Conservation (phyloP, 2,888 invertebrate species). For the Glyphotaelius pellucidus region DNA sequence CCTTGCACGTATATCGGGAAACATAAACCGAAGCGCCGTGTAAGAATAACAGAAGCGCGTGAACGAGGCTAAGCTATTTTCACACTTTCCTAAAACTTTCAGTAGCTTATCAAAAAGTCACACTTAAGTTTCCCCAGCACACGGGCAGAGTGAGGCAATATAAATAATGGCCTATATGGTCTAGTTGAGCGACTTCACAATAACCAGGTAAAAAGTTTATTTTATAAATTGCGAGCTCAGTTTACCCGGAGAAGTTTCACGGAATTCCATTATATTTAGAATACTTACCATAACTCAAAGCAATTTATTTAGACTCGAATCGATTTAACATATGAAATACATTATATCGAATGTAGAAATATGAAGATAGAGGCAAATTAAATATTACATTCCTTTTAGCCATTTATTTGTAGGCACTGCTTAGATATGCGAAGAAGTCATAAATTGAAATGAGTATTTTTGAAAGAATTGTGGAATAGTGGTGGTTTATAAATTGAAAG, state of each 20-base stretch:
- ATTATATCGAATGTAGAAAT: constrained; percentile 34
- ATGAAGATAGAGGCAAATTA: neutral
- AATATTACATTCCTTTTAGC: neutral
- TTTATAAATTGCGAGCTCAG: constrained; percentile 12
- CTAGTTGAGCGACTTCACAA: constrained; percentile 31
- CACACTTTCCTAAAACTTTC: neutral
- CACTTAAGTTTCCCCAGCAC: neutral
- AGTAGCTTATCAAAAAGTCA: constrained; percentile 2
- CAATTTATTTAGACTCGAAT: constrained; percentile 40
- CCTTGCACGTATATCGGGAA: neutral
- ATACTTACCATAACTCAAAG: constrained; percentile 32
- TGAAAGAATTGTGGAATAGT: neutral
- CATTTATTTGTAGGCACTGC: neutral
- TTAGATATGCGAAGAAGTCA: neutral
- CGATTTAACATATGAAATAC: constrained; percentile 39
- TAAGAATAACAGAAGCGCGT: neutral
- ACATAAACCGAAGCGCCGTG: neutral
- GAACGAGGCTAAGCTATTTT: neutral
- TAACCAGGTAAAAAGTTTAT: constrained; percentile 33
- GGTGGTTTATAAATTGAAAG: neutral
- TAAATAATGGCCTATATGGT: neutral
- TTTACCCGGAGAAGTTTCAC: neutral
- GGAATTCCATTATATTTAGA: constrained; percentile 24
- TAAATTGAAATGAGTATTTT: neutral
- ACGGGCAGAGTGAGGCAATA: neutral